Evolutionary conservation across 1,140 invertebrate species (phyloP), one percentile per base, ranked within the genome.

Genomic region (Scaptomyza graminum): DNA sequence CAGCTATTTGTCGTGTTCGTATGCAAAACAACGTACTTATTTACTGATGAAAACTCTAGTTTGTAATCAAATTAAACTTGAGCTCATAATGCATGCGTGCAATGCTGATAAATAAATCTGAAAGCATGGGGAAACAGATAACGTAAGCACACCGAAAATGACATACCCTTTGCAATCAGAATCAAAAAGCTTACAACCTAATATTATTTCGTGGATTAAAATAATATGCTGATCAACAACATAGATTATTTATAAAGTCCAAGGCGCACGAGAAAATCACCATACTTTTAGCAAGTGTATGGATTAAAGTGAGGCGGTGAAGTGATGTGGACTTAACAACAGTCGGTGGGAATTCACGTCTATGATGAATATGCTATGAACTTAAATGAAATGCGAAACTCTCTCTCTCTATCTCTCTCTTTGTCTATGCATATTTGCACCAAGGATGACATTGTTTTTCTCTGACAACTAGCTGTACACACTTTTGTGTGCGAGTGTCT

Each of bases 391-490:
- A 59, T 16, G 31, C 31, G 43, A 65, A 46, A 5, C 8, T 50
- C 15, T 43, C 31, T 57, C 7, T 31, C 5, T 31, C 28, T 2
- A 7, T 34, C 8, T 8, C 31, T 8, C 28, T 4, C 28, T 31
- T 31, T 31, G 18, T 22, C 46, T 31, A 34, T 50, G 64, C 55
- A 49, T 55, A 49, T 65, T 65, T 56, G 43, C 44, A 13, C 31
- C 3, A 28, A 43, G 6, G 3, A 31, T 50, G 37, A 3, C 34
- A 51, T 59, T 34, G 46, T 59, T 59, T 59, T 63, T 37, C 50
- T 54, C 44, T 67, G 69, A 60, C 44, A 74, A 41, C 56, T 72
- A 55, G 18, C 69, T 56, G 49, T 41, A 25, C 41, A 41, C 12
- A 39, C 8, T 22, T 43, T 5, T 16, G 31, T 51, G 49, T 47